Evolutionary conservation across 37 sponge, comb jelly and placozoan species (phyloP), one percentile per base, ranked within the genome.

Genomic region (Sycon ciliatum): DNA sequence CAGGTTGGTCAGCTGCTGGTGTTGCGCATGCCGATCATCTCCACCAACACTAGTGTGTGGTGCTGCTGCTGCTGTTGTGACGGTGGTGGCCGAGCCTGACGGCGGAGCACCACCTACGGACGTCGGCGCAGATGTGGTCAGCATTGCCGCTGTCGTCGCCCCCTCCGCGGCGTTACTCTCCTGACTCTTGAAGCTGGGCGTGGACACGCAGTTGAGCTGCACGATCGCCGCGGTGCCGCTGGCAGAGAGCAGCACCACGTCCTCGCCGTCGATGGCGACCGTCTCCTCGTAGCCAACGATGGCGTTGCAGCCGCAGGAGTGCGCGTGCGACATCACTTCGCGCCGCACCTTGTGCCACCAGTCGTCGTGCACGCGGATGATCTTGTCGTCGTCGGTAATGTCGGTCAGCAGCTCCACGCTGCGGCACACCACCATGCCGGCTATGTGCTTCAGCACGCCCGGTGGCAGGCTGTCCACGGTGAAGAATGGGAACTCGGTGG

Each of bases 371-470:
- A 73, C 35, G 30, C 16, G 2, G 18, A 32, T 4, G 69, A 28
- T 28, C 38, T 9, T 23, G 56, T 82, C 83, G 7, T 88, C 88
- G 40, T 89, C 82, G 61, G 82, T 80, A 49, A 93, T 78, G 34
- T 84, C 80, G 57, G 88, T 90, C 37, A 93, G 87, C 3, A 93
- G 87, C 35, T 85, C 80, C 33, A 93, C 94, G 2, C 90, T 83
- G 0, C 80, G 76, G 24, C 90, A 83, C 1, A 82, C 69, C 29
- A 93, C 94, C 37, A 93, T 18, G 6, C 94, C 94, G 30, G 87
- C 90, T 0, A 93, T 63, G 39, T 70, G 63, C 0, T 7, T 76
- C 35, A 89, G 63, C 3, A 78, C 40, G 0, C 88, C 90, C 28
- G 58, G 34, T 22, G 94, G 90, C 11, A 93, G 68, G 28, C 57